Percentiles rank a stretch among this genome's conserved stretches.
These are phyloP conservation scores for Sceloporus undulatus DNA, from an alignment of 2,113 vertebrate genomes.

Conservation along the genomic window DNA sequence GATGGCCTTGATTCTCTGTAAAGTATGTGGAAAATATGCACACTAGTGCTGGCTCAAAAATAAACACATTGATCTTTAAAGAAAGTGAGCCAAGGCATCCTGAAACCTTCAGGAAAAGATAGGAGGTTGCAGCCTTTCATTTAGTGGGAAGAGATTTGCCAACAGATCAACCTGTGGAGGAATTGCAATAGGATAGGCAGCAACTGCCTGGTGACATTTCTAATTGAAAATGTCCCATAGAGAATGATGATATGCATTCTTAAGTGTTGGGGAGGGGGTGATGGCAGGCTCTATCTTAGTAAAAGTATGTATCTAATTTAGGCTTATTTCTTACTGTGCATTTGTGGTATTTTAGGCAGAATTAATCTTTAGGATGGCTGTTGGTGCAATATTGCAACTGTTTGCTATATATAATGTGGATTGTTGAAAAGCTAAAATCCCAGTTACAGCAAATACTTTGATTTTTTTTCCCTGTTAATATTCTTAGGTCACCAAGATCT, in stretches of 20 bases:
- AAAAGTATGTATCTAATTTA: neutral
- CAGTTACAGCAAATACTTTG: conserved; percentile 7
- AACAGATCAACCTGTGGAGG: neutral
- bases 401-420: neutral
- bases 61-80: neutral
- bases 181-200: neutral
- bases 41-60: neutral
- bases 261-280: neutral
- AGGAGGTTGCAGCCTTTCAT: neutral
- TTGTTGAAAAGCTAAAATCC: fast-evolving
- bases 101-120: neutral
- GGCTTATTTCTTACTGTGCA: neutral
- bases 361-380: neutral
- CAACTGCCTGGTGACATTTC: neutral
- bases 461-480: conserved; percentile 28
- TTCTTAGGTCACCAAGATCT: conserved; percentile 95
- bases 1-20: neutral
- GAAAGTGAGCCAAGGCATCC: neutral
- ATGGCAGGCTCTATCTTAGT: neutral
- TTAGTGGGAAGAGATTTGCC: neutral
- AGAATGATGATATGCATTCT: neutral
- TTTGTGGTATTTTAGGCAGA: neutral
- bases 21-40: neutral
- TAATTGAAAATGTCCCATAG: neutral
- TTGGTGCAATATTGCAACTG: neutral